Base-by-base conservation (phyloP, 2,888 invertebrate genomes). In the Taenaris catops region DNA sequence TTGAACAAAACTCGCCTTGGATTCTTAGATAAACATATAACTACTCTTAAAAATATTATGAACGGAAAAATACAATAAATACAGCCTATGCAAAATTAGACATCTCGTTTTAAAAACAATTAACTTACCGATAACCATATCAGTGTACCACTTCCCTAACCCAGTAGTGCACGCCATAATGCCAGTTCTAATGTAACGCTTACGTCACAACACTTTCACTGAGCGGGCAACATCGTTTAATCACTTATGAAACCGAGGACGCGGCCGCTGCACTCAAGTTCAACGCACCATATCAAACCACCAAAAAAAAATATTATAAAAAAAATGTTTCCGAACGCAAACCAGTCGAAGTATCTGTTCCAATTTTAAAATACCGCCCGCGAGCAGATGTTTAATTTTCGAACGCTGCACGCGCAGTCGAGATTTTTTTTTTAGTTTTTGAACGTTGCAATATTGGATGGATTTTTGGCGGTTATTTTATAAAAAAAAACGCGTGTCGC, bases 171-270 rank as follows among this genome's bases (percentile, higher is more conserved):
- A 72, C 72, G 81, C 73, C 83, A 83, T 80, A 65, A 59, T 65
- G 65, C 53, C 54, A 62, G 50, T 51, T 72, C 70, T 73, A 79
- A 79, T 75, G 73, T 74, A 76, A 76, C 53, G 58, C 51, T 81
- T 83, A 74, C 83, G 83, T 81, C 80, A 83, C 70, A 52, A 35
- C 79, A 83, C 84, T 84, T 84, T 84, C 84, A 83, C 83, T 79
- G 16, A 31, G 58, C 58, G 64, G 58, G 56, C 55, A 70, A 70
- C 74, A 78, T 70, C 69, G 71, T 64, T 57, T 57, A 58, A 68
- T 55, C 70, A 74, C 74, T 73, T 71, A 78, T 67, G 71, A 70
- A 74, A 71, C 59, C 47, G 66, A 63, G 66, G 69, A 63, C 61
- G 67, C 71, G 63, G 68, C 70, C 62, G 67, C 71, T 63, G 68